phyloP scores from a whole-genome alignment of 2,888 invertebrate species.

The Seira ritae region DNA sequence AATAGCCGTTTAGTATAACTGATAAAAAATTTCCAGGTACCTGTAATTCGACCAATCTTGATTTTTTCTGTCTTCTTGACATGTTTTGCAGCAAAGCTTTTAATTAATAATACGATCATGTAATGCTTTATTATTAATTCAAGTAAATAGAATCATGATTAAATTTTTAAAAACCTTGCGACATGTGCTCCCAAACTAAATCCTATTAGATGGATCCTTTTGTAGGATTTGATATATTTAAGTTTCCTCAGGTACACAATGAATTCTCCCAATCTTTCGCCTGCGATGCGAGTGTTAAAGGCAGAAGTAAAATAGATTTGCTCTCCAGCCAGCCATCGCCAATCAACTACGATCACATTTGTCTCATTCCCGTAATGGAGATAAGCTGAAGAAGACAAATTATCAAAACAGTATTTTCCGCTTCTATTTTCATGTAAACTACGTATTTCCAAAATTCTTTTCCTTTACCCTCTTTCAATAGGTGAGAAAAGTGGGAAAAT shows the following conservation, averaged over 20 bases:
- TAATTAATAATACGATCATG: slow-evolving; percentile 9
- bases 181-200: slow-evolving; percentile 70
- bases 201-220: slow-evolving; percentile 65
- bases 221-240: slow-evolving; percentile 44
- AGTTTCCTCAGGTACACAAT: slow-evolving; percentile 56
- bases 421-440: too few species aligned
- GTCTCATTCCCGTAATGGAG: slow-evolving; percentile 57
- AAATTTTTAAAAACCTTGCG: neutral
- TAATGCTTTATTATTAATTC: neutral
- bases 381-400: slow-evolving; percentile 53
- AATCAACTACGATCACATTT: slow-evolving; percentile 70
- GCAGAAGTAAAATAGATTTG: slow-evolving; percentile 67
- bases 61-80: slow-evolving; percentile 43
- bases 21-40: too few species aligned
- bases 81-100: slow-evolving; percentile 64
- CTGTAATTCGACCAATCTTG: slow-evolving; percentile 61
- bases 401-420: slow-evolving; percentile 15
- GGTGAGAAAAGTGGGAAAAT: slow-evolving; percentile 62
- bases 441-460: neutral
- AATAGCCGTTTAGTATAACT: too few species aligned
- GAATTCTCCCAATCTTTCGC: slow-evolving; percentile 68
- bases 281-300: slow-evolving; percentile 64
- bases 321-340: slow-evolving; percentile 65
- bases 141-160: too few species aligned
- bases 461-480: slow-evolving; percentile 50